A percentile compares a stretch with the other conserved stretches of the same genome.
Evolutionary conservation across 23 tunicate genomes (phyloP).

Genomic region (Ascidia mentula): DNA sequence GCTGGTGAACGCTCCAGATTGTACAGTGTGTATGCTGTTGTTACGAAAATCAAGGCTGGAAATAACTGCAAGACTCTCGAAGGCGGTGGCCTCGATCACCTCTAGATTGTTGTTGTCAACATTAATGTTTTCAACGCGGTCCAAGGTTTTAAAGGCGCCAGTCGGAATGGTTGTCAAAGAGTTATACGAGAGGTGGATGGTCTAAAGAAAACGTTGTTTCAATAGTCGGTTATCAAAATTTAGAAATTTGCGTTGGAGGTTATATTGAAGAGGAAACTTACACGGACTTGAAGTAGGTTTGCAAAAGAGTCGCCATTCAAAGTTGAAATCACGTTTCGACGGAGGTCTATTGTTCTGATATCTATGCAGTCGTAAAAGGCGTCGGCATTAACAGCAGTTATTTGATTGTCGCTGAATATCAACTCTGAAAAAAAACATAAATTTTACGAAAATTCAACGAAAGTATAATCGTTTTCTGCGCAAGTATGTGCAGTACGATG

Average conservation of each 20-base stretch:
- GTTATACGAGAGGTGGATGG: slow-evolving; percentile 65
- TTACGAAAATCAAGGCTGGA: slow-evolving; percentile 41
- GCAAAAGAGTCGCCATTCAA: slow-evolving; percentile 52
- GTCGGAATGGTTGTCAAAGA: slow-evolving; percentile 50
- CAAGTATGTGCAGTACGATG: no score
- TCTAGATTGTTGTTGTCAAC: slow-evolving; percentile 48
- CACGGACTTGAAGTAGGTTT: slow-evolving; percentile 59
- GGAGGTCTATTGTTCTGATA: slow-evolving; percentile 49
- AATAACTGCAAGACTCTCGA: slow-evolving; percentile 38
- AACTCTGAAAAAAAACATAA: slow-evolving; percentile 28
- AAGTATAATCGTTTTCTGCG: no score
- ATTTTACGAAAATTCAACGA: no score
- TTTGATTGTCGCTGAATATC: slow-evolving; percentile 71
- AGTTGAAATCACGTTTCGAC: slow-evolving; percentile 42
- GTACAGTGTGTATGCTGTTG: slow-evolving; percentile 62
- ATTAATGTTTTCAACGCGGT: slow-evolving; percentile 49
- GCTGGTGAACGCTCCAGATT: slow-evolving; percentile 50
- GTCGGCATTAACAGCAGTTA: slow-evolving; percentile 43
- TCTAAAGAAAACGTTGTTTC: slow-evolving; percentile 22
- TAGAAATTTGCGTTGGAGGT: background rate
- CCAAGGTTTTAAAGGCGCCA: slow-evolving; percentile 44
- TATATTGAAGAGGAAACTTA: slow-evolving; percentile 19
- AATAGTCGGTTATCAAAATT: background rate
- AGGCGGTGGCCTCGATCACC: slow-evolving; percentile 45
- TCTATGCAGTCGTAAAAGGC: slow-evolving; percentile 59